Percentiles rank a stretch among this genome's conserved stretches.
Conservation (phyloP, 2,888 invertebrate species). For the Phorcus lineatus region DNA sequence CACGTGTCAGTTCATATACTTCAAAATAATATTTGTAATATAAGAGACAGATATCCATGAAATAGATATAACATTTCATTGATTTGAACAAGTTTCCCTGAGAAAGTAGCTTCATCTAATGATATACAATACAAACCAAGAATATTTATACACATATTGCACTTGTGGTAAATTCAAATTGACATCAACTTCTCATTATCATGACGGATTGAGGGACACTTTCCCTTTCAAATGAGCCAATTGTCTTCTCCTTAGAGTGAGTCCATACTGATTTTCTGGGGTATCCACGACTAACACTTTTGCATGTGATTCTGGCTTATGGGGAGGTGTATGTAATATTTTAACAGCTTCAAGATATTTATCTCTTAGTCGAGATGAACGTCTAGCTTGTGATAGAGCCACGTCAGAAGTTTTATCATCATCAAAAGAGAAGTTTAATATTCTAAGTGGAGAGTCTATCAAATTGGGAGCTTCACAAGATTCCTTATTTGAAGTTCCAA, state of each 20-base stretch:
- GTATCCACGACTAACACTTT: conserved; percentile 55
- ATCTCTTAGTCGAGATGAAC: not conserved
- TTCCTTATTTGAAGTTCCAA: not conserved
- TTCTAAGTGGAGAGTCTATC: not conserved
- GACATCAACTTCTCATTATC: not conserved
- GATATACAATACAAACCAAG: too few relatives aligned
- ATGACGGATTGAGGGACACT: not conserved
- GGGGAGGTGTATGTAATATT: not conserved
- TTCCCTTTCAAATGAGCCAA: conserved; percentile 19
- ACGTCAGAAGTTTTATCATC: not conserved
- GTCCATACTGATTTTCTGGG: conserved; percentile 54
- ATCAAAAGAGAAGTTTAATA: not conserved
- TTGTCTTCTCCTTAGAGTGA: conserved; percentile 48
- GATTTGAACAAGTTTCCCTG: too few relatives aligned
- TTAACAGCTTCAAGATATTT: not conserved
- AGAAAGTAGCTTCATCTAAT: too few relatives aligned
- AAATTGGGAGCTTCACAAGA: not conserved
- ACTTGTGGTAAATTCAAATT: not conserved
- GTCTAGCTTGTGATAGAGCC: not conserved
- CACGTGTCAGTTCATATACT: too few relatives aligned
- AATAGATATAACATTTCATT: too few relatives aligned
- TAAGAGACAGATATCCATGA: too few relatives aligned
- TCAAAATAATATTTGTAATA: too few relatives aligned
- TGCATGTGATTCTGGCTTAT: not conserved
- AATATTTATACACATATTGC: too few relatives aligned